A percentile compares a stretch with the other conserved stretches of the same genome.
These are phyloP conservation scores for Athripsodes cinereus DNA, from an alignment of 2,888 invertebrate genomes.

Conservation along the genomic window DNA sequence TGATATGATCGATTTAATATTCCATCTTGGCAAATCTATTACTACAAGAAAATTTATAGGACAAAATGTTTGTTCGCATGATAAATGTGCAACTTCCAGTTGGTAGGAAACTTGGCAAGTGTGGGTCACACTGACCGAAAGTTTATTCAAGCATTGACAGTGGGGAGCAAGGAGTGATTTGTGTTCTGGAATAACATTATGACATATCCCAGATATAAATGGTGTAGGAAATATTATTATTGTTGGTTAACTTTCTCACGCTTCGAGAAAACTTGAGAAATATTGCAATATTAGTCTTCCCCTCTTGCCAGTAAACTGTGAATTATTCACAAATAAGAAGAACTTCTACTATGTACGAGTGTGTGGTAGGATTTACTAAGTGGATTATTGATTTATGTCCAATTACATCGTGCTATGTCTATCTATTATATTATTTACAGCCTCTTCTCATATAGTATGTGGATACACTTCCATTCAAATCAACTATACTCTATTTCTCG, in stretches of 20 bases:
- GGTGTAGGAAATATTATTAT: constrained; percentile 4
- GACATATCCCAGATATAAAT: constrained; percentile 8
- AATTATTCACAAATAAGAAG: no score
- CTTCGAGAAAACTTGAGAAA: constrained; percentile 1
- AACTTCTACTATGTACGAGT: no score
- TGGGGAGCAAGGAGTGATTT: constrained; percentile 6
- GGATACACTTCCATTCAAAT: no score
- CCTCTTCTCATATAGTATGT: no score
- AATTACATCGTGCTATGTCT: no score
- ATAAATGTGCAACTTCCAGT: background rate
- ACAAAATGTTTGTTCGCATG: background rate
- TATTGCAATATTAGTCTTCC: background rate
- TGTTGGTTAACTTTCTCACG: background rate
- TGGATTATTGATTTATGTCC: no score
- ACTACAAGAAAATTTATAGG: background rate
- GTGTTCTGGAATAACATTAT: constrained; percentile 1
- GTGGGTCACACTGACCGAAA: background rate
- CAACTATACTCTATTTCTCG: no score
- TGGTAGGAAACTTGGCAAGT: background rate
- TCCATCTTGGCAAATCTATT: no score
- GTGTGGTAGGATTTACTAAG: no score
- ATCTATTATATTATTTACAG: no score
- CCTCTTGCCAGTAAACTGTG: no score
- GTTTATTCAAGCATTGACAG: constrained; percentile 2
- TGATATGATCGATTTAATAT: no score